phyloP scores from a whole-genome alignment of 2,113 vertebrate species.

The Pimephales promelas region DNA sequence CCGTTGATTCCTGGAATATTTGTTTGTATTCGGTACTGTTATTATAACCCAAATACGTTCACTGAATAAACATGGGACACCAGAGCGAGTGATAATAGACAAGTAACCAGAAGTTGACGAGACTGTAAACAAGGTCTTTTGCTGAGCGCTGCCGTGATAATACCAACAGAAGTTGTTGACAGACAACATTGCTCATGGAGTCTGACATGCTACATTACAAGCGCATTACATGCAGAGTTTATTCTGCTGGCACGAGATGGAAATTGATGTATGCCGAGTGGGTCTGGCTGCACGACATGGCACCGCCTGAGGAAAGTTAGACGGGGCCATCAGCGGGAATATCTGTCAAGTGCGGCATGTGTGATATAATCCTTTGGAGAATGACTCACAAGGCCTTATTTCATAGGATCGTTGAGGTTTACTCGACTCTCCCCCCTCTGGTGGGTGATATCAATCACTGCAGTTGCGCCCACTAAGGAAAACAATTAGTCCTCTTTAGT shows the following conservation, averaged over 20 bases:
- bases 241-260: constrained; percentile 22
- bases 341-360: constrained; percentile 41
- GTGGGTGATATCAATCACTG: constrained; percentile 53
- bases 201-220: constrained; percentile 35
- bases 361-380: constrained; percentile 49
- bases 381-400: constrained; percentile 19
- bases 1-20: constrained; percentile 46
- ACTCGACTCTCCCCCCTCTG: constrained; percentile 38
- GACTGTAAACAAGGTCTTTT: constrained; percentile 21
- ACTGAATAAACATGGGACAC: not conserved
- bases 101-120: constrained; percentile 21
- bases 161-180: constrained; percentile 49
- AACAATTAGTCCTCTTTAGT: constrained; percentile 68
- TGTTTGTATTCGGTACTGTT: not conserved
- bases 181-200: constrained; percentile 45
- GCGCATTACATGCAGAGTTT: constrained; percentile 16
- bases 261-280: constrained; percentile 41
- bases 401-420: constrained; percentile 18
- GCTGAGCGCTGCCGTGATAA: not conserved
- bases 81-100: not conserved
- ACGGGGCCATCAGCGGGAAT: constrained; percentile 18
- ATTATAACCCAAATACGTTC: not conserved
- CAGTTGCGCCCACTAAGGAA: constrained; percentile 45
- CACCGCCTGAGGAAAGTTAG: constrained; percentile 40
- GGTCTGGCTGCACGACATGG: constrained; percentile 29